These are phyloP conservation scores for Parazoanthus swiftii DNA, from an alignment of 92 coral and sea anemone species.

Conservation along the genomic window DNA sequence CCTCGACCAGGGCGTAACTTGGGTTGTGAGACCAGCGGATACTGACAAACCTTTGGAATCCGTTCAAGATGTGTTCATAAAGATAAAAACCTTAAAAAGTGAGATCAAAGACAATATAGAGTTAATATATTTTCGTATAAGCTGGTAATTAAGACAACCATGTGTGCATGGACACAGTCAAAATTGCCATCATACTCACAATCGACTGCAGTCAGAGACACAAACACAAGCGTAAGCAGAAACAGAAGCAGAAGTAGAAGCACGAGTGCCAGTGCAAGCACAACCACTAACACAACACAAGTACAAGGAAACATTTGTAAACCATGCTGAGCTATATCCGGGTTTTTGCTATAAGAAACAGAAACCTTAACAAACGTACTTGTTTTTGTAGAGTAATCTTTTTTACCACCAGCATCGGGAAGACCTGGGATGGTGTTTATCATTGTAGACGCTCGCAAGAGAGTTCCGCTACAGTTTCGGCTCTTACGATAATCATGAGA, in stretches of 20 bases:
- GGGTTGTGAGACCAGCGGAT: constrained; percentile 19
- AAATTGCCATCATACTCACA: too few relatives aligned
- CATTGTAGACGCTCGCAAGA: constrained; percentile 23
- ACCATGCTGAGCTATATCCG: background rate
- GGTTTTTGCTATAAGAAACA: background rate
- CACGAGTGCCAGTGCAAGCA: too few relatives aligned
- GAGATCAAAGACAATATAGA: background rate
- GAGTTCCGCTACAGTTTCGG: constrained; percentile 15
- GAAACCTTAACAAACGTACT: background rate
- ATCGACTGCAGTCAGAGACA: too few relatives aligned
- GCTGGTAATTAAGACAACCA: too few relatives aligned
- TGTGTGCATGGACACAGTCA: too few relatives aligned
- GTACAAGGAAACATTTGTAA: too few relatives aligned
- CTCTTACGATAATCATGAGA: constrained; percentile 15
- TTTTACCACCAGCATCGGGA: constrained; percentile 28
- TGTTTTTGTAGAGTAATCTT: constrained; percentile 20
- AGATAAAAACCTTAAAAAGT: constrained; percentile 19
- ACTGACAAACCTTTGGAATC: background rate
- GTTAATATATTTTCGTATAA: too few relatives aligned
- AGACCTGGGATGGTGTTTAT: background rate
- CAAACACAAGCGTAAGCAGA: too few relatives aligned
- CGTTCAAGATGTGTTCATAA: background rate
- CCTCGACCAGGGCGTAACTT: constrained; percentile 5
- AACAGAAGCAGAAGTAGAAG: too few relatives aligned
- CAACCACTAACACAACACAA: too few relatives aligned